Evolutionary conservation across 2,113 vertebrate genomes (phyloP).

Genomic region (Lathamus discolor): DNA sequence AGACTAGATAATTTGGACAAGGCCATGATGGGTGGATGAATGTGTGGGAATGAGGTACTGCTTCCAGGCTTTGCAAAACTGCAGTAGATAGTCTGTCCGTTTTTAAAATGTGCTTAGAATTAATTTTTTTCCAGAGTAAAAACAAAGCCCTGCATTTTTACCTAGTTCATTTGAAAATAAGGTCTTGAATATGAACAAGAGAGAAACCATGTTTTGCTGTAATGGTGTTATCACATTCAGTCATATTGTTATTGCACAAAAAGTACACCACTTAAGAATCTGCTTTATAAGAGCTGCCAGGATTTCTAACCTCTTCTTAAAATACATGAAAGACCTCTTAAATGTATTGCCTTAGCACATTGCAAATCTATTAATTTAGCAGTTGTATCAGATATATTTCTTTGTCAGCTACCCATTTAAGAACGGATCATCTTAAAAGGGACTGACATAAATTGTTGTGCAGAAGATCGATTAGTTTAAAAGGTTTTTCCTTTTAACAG

Average conservation of each 20-base stretch:
- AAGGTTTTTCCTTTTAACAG: constrained; percentile 76
- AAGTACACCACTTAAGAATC: constrained; percentile 25
- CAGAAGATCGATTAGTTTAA: constrained; percentile 70
- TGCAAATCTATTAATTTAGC: constrained; percentile 60
- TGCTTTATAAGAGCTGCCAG: constrained; percentile 37
- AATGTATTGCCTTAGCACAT: constrained; percentile 45
- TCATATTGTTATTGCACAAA: neutral
- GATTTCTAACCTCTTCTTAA: constrained; percentile 48
- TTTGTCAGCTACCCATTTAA: constrained; percentile 70
- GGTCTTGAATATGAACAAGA: neutral
- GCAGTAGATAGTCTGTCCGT: neutral
- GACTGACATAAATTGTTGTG: constrained; percentile 70
- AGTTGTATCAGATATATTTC: constrained; percentile 64
- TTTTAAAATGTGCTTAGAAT: neutral
- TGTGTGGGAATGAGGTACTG: neutral
- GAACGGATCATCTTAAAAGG: constrained; percentile 71
- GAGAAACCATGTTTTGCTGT: neutral
- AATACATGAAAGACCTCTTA: constrained; percentile 57
- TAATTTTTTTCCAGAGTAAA: neutral
- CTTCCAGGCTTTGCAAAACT: neutral
- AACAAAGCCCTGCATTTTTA: neutral
- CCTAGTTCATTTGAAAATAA: neutral
- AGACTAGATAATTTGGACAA: constrained; percentile 33
- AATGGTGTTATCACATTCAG: neutral
- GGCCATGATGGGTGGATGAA: neutral